These are phyloP conservation scores for Nemurella pictetii DNA, from an alignment of 2,888 invertebrate genomes.

Conservation along the genomic window DNA sequence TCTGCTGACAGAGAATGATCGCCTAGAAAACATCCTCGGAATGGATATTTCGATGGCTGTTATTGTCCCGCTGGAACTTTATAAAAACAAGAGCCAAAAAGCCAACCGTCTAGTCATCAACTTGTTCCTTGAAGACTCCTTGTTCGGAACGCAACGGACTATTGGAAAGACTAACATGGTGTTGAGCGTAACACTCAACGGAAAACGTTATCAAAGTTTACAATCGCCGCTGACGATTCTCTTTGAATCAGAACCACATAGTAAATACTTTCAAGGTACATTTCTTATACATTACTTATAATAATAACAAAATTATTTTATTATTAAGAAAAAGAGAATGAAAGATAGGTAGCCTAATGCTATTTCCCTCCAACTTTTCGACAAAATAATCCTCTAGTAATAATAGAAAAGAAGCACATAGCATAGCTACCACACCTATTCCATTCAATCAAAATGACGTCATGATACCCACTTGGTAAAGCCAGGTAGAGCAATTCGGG, in stretches of 20 bases:
- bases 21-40: constrained; percentile 53
- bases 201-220: constrained; percentile 16
- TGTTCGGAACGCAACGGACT: constrained; percentile 19
- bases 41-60: constrained; percentile 59
- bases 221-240: constrained; percentile 28
- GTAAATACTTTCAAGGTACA: not conserved
- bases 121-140: constrained; percentile 34
- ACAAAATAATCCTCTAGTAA: too few relatives aligned
- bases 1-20: constrained; percentile 55
- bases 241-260: constrained; percentile 1
- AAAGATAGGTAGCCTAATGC: too few relatives aligned
- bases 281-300: too few relatives aligned
- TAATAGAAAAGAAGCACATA: too few relatives aligned
- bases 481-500: too few relatives aligned
- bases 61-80: constrained; percentile 56
- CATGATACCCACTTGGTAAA: too few relatives aligned
- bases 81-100: constrained; percentile 43
- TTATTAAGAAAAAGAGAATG: too few relatives aligned
- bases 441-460: too few relatives aligned
- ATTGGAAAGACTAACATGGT: constrained; percentile 9
- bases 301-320: too few relatives aligned
- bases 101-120: constrained; percentile 30
- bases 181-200: constrained; percentile 34
- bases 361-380: too few relatives aligned
- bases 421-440: too few relatives aligned